These are phyloP conservation scores for Neostethus bicornis DNA, from an alignment of 2,797 vertebrate genomes.

Conservation along the genomic window DNA sequence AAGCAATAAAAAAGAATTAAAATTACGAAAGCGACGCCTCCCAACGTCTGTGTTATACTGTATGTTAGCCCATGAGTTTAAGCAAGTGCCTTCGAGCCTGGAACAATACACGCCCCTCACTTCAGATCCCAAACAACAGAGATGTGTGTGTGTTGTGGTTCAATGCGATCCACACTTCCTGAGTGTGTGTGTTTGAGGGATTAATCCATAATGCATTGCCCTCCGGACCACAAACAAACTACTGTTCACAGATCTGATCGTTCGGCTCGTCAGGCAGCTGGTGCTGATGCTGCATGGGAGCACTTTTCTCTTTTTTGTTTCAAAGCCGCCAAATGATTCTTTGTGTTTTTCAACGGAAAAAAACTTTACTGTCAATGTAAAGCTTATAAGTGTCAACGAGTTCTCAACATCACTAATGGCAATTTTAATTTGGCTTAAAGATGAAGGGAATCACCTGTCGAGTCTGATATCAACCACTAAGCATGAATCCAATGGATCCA, in stretches of 20 bases:
- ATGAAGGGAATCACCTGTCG: constrained; percentile 8
- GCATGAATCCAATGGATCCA: constrained; percentile 30
- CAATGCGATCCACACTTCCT: constrained; percentile 53
- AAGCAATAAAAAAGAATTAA: constrained; percentile 28
- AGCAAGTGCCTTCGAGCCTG: constrained; percentile 23
- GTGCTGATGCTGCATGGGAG: constrained; percentile 37
- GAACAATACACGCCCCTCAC: constrained; percentile 51
- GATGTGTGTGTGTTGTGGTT: constrained; percentile 34
- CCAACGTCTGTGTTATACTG: constrained; percentile 40
- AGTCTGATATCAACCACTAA: constrained; percentile 24
- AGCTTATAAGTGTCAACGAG: constrained; percentile 9
- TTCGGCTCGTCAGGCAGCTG: constrained; percentile 39
- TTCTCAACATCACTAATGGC: constrained; percentile 33
- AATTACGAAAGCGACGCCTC: constrained; percentile 24
- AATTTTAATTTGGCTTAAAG: constrained; percentile 10
- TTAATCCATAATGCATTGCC: constrained; percentile 54
- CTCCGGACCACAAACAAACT: constrained; percentile 49
- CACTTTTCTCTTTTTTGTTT: constrained; percentile 36
- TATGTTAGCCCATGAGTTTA: constrained; percentile 31
- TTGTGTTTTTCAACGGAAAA: constrained; percentile 31
- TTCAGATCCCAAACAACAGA: constrained; percentile 51
- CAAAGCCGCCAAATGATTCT: constrained; percentile 9
- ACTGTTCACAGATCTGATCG: constrained; percentile 26
- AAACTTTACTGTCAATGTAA: constrained; percentile 12
- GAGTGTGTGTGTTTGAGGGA: constrained; percentile 24